phyloP scores from a whole-genome alignment of 2,797 vertebrate species.

The Ciconia nigra region DNA sequence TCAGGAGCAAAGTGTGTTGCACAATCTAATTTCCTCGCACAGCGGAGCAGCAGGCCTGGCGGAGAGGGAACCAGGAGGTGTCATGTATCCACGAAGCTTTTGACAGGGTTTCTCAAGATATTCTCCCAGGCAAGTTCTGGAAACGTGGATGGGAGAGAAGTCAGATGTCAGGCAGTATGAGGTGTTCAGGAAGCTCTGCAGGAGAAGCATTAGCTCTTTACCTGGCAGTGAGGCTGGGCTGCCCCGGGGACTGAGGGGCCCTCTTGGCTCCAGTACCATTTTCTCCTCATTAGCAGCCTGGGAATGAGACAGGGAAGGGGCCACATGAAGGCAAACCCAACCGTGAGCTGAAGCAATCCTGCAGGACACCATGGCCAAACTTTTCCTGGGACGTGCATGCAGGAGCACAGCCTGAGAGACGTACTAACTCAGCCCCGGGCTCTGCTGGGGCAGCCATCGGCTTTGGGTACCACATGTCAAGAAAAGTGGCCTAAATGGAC shows the following conservation, averaged over 20 bases:
- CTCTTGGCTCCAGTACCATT: neutral
- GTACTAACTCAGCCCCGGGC: neutral
- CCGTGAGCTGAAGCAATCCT: neutral
- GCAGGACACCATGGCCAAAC: neutral
- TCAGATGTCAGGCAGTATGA: accelerated
- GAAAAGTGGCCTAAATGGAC: neutral
- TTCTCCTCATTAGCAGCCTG: neutral
- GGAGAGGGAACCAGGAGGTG: neutral
- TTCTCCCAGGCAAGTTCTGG: neutral
- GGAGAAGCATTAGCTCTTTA: neutral
- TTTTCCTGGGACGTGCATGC: neutral
- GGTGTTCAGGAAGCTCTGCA: neutral
- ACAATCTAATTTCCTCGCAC: neutral
- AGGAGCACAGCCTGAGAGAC: neutral
- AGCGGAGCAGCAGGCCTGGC: neutral
- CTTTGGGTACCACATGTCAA: neutral
- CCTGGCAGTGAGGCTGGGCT: neutral
- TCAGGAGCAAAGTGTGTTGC: neutral
- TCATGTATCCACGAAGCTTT: neutral
- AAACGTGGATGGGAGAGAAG: neutral
- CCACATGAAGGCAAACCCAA: neutral
- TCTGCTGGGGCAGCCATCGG: neutral
- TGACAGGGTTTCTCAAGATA: neutral
- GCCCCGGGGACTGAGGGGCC: neutral
- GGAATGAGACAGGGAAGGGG: neutral